Evolutionary conservation across 1,140 invertebrate species (phyloP), one percentile per base, ranked within the genome.

Genomic region (Drosophila oshimai): DNA sequence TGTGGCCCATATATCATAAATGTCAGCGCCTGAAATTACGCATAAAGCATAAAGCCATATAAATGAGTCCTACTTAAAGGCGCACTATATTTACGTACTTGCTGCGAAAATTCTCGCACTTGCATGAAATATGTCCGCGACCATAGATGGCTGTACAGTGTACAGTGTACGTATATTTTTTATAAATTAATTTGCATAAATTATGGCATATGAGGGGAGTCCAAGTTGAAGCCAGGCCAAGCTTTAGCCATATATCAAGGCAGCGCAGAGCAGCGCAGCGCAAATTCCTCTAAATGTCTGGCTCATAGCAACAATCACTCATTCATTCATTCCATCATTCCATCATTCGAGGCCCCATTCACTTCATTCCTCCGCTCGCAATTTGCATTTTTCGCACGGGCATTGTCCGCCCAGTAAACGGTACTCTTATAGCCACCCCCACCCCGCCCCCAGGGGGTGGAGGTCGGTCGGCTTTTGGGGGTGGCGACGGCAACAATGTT

Each of bases 1-100:
- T 60, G 36, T 58, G 73, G 69, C 37, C 37, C 71, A 86, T 87
- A 77, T 58, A 77, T 89, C 86, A 89, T 89, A 89, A 89, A 78
- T 86, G 86, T 89, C 86, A 89, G 69, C 87, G 76, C 41, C 61
- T 74, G 81, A 77, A 87, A 86, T 89, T 87, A 74, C 80, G 74
- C 61, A 89, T 70, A 89, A 89, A 86, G 80, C 76, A 80, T 72
- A 89, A 89, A 89, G 86, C 79, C 87, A 89, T 89, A 89, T 89
- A 89, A 89, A 89, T 89, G 86, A 70, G 73, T 72, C 76, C 7
- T 89, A 72, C 80, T 89, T 81, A 78, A 72, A 81, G 80, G 76
- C 73, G 55, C 76, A 81, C 75, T 86, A 87, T 87, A 74, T 86
- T 87, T 87, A 73, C 74, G 76, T 81, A 86, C 73, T 76, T 84